phyloP scores from a whole-genome alignment of 2,888 invertebrate species.

The Idaea straminata region DNA sequence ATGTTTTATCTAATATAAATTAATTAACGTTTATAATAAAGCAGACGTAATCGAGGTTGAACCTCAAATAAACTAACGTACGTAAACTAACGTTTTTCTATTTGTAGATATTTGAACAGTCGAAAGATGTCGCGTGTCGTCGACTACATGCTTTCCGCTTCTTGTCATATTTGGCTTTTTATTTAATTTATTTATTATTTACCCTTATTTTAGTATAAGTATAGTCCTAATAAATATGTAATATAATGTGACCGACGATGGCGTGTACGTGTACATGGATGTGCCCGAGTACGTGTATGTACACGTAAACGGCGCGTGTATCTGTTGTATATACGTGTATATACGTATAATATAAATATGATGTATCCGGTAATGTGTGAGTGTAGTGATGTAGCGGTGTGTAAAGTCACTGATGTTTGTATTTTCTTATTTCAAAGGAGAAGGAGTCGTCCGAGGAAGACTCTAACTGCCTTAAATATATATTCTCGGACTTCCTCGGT shows the following conservation, averaged over 20 bases:
- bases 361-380: no score
- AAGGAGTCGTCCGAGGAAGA: slow-evolving; percentile 75
- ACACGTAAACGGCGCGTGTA: slow-evolving; percentile 14
- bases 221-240: slow-evolving; percentile 7
- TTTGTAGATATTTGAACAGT: slow-evolving; percentile 20
- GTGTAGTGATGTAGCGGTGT: slow-evolving; percentile 17
- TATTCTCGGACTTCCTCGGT: slow-evolving; percentile 85
- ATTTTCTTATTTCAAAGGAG: slow-evolving; percentile 69
- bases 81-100: slow-evolving; percentile 19
- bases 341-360: neutral
- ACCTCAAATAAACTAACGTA: slow-evolving; percentile 20
- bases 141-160: slow-evolving; percentile 65
- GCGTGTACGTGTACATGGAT: slow-evolving; percentile 36
- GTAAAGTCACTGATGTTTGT: slow-evolving; percentile 51
- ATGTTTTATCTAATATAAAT: slow-evolving; percentile 30
- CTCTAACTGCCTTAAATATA: slow-evolving; percentile 86
- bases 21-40: slow-evolving; percentile 35
- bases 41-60: slow-evolving; percentile 24
- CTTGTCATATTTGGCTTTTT: slow-evolving; percentile 76
- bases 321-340: slow-evolving; percentile 21
- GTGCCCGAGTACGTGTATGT: neutral
- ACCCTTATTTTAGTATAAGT: slow-evolving; percentile 1
- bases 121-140: slow-evolving; percentile 28
- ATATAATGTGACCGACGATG: slow-evolving; percentile 21
- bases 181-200: slow-evolving; percentile 43